Evolutionary conservation across 2,797 vertebrate species (phyloP).

Genomic region (Echiichthys vipera): DNA sequence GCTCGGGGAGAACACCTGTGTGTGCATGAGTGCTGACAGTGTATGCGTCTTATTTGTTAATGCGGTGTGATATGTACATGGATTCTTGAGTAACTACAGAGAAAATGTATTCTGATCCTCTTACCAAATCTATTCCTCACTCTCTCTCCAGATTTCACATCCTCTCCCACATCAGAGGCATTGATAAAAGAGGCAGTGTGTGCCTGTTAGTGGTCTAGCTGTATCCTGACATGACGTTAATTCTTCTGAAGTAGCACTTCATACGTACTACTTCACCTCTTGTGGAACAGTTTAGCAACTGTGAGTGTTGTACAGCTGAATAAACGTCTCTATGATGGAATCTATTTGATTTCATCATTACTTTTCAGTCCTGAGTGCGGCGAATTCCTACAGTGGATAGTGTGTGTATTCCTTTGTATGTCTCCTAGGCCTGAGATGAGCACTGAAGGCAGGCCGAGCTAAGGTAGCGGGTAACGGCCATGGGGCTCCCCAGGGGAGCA

Average conservation of each 20-base stretch:
- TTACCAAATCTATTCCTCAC: slow-evolving; percentile 77
- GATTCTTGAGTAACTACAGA: slow-evolving; percentile 75
- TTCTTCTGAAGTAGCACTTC: slow-evolving; percentile 75
- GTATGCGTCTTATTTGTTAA: slow-evolving; percentile 76
- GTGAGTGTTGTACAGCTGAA: slow-evolving; percentile 54
- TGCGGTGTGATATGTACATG: slow-evolving; percentile 81
- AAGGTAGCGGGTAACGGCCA: slow-evolving; percentile 65
- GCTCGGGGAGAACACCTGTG: slow-evolving; percentile 78
- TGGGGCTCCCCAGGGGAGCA: slow-evolving; percentile 77
- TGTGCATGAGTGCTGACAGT: slow-evolving; percentile 72
- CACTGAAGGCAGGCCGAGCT: slow-evolving; percentile 56
- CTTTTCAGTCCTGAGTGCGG: slow-evolving; percentile 47
- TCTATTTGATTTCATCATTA: slow-evolving; percentile 62
- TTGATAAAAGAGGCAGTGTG: slow-evolving; percentile 81
- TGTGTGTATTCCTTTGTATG: slow-evolving; percentile 40
- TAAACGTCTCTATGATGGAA: slow-evolving; percentile 52
- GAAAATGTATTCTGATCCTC: slow-evolving; percentile 76
- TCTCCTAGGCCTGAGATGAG: slow-evolving; percentile 59
- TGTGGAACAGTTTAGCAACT: slow-evolving; percentile 55
- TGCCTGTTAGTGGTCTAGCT: slow-evolving; percentile 45
- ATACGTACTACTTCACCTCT: slow-evolving; percentile 58
- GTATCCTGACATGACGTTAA: slow-evolving; percentile 72
- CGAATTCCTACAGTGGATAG: slow-evolving; percentile 48
- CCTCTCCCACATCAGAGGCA: slow-evolving; percentile 77
- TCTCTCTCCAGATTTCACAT: slow-evolving; percentile 83